Base-by-base conservation (phyloP, 2,888 invertebrate species). In the Harmothoe impar region DNA sequence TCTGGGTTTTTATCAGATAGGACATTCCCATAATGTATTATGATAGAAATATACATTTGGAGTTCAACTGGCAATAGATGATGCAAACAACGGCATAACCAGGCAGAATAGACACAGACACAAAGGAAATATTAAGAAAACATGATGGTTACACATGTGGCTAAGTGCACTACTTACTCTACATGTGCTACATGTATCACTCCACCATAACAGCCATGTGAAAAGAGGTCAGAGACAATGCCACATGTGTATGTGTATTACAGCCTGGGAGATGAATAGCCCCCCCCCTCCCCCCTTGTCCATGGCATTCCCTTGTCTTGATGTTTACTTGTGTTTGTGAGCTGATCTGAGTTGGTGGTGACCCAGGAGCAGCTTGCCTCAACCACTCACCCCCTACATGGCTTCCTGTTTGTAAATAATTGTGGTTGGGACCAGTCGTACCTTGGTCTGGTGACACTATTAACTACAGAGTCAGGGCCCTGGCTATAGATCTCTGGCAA, bases 241-340 rank as follows among this genome's bases (percentile, higher is more conserved):
- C 23, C 62, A 62, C 62, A 29, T n/a, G 29, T 72, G 29, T 72
- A 25, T 72, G 72, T 62, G 3, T 3, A 62, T 62, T 62, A 15
- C 23, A 62, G 62, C 62, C 23, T n/a, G 62, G n/a, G 62, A 62
- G 20, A n/a, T 15, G 72, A 43, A 43, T 43, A 10, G 43, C 10
- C 43, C 10, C 43, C 43, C 43, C 43, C 43, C 43, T 43, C 43
- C 3, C 43, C 43, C 43, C 43, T 10, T 29, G 72, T 5, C 43
- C 72, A 72, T 72, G 15, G 29, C 15, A 25, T 72, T 72, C 15
- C 72, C 15, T 25, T 72, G 29, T 72, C 25, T n/a, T 72, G 15
- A 72, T 72, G 72, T 72, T 72, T 72, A 72, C 72, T 29, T 72
- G 29, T 72, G 72, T 72, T 29, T 25, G 72, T 72, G 25, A 72